These are phyloP conservation scores for Drosophila subobscura DNA, from an alignment of 1,140 invertebrate species.

Conservation along the genomic window DNA sequence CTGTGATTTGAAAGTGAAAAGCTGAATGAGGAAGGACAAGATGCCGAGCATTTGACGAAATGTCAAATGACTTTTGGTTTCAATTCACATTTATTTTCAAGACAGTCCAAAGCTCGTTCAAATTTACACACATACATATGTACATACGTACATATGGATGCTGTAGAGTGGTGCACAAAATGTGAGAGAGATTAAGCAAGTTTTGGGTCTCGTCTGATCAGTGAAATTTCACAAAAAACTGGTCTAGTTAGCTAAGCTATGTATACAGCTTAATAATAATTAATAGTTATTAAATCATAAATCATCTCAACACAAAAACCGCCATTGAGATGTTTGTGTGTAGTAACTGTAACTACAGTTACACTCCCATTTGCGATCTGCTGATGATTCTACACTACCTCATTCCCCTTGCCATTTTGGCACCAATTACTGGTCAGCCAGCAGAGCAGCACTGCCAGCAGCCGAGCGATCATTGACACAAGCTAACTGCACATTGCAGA, in stretches of 20 bases:
- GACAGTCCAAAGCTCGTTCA: slow-evolving; percentile 5
- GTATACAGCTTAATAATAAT: no score
- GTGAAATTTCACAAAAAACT: no score
- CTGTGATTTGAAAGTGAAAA: slow-evolving; percentile 32
- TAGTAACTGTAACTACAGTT: no score
- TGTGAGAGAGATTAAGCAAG: no score
- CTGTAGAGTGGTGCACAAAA: background rate
- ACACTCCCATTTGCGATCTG: no score
- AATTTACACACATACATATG: no score
- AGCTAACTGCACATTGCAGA: slow-evolving; percentile 55
- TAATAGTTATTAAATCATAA: no score
- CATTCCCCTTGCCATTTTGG: slow-evolving; percentile 4
- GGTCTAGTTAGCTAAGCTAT: no score
- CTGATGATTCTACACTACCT: no score
- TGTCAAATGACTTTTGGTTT: slow-evolving; percentile 51
- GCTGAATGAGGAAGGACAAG: background rate
- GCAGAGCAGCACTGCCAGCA: slow-evolving; percentile 4
- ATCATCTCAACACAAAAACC: no score
- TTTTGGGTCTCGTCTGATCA: no score
- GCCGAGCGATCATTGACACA: slow-evolving; percentile 69
- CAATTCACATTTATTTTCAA: slow-evolving; percentile 53
- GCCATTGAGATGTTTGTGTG: no score
- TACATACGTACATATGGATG: slow-evolving; percentile 8
- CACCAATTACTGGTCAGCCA: slow-evolving; percentile 41
- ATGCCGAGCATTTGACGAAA: slow-evolving; percentile 52